Base-by-base conservation (phyloP, 1,140 invertebrate species). In the Chelonus insularis region DNA sequence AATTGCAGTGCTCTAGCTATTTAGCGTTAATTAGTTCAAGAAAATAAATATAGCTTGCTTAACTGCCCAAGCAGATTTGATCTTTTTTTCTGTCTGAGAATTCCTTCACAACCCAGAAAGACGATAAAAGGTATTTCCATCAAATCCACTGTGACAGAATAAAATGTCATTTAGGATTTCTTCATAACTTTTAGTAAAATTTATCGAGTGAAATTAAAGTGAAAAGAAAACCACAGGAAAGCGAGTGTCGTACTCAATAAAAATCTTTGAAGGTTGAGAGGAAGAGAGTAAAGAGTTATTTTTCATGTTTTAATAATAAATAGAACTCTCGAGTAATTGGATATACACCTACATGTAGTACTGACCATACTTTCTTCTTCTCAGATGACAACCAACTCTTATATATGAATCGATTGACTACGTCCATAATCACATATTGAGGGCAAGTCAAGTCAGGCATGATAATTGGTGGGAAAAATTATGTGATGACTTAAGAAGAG, bases 391-490 rank as follows among this genome's bases (percentile, higher is more conserved):
- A 18, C 41, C 4, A 16, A 14, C 12, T 14, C 25, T 34, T 16
- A 11, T 18, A 25, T 20, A 20, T 34, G 25, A 51, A 23, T 51
- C 14, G 21, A 34, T 21, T 16, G 25, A 32, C 29, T 32, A 4
- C 12, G n/a, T 25, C 14, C 25, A 14, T 51, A 51, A 51, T 51
- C 25, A 32, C n/a, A 11, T 23, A 23, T 32, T 23, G 48, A 51
- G 48, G 48, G 48, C 29, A 23, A 51, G 12, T 23, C 48, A 51
- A 51, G n/a, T 34, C 48, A n/a, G 7, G 25, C 21, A 34, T 55
- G 52, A 12, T 55, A 55, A 55, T 55, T 55, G 52, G 34, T 37
- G 21, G 29, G 16, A 39, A 55, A 55, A 39, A 55, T 55, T 21
- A 37, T 39, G 18, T 6, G 11, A 23, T n/a, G 45, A 21, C 20